Evolutionary conservation across 2,888 invertebrate genomes (phyloP).

Genomic region (Dusona sp.): DNA sequence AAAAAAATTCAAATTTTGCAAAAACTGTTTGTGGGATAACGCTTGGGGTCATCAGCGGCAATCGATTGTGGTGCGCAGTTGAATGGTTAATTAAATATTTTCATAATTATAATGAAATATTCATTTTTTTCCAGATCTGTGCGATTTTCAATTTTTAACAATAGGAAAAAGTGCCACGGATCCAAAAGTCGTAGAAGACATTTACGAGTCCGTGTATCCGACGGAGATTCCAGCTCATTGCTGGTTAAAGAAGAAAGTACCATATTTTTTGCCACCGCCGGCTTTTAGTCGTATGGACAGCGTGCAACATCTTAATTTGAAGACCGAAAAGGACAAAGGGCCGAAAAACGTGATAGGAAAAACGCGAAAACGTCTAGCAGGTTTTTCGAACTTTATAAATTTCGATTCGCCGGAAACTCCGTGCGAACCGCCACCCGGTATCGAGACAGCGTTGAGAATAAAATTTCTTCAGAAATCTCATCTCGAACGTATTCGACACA

Average conservation of each 20-base stretch:
- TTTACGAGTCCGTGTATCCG: conserved; percentile 89
- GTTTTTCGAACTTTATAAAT: conserved; percentile 87
- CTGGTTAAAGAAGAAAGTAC: conserved; percentile 87
- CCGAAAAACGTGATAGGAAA: conserved; percentile 85
- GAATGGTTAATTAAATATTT: too few relatives aligned
- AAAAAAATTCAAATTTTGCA: too few relatives aligned
- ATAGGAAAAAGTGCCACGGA: conserved; percentile 85
- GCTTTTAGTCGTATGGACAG: conserved; percentile 92
- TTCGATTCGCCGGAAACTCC: conserved; percentile 89
- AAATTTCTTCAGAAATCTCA: conserved; percentile 83
- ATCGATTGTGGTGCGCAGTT: too few relatives aligned
- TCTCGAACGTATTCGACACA: conserved; percentile 80
- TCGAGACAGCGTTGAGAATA: conserved; percentile 86
- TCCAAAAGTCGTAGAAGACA: conserved; percentile 86
- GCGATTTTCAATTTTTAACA: conserved; percentile 97
- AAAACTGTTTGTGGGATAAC: too few relatives aligned
- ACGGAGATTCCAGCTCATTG: conserved; percentile 85
- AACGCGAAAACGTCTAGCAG: conserved; percentile 86
- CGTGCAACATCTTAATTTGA: conserved; percentile 81
- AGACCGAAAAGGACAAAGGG: conserved; percentile 78
- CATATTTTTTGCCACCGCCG: conserved; percentile 91
- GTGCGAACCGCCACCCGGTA: conserved; percentile 86
- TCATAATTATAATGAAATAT: not conserved
- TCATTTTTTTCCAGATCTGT: conserved; percentile 87
- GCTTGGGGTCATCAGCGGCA: too few relatives aligned